Evolutionary conservation across 2,888 invertebrate genomes (phyloP), one percentile per base, ranked within the genome.

Genomic region (Acanthopleura granulata): DNA sequence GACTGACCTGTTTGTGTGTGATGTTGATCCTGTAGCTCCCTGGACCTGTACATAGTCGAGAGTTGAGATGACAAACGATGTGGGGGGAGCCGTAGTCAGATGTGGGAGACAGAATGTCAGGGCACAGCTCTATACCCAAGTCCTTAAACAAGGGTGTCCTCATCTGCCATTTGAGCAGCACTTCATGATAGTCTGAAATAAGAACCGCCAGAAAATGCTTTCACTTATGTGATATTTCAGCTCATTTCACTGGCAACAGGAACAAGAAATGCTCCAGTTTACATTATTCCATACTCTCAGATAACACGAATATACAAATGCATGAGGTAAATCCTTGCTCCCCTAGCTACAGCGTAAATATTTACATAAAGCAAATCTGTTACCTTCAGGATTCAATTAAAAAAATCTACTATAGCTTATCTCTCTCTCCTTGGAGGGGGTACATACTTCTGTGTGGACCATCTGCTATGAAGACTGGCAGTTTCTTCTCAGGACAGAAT

Each of bases 1-100:
- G 57, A 57, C n/a, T 76, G 78, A 91, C 91, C 87, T 90, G 91
- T 81, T 91, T 91, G 80, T 91, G 91, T 72, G 91, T 90, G 78
- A 93, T 89, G 74, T 92, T 92, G 15, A 93, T 87, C 80, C 92
- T 91, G 86, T 93, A 93, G 40, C 92, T 90, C 74, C 92, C 91
- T 18, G 87, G 83, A 62, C 89, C 88, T 62, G 91, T 89, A 83
- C 92, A 92, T 18, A 93, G 83, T 70, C 91, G 91, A 50, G 86
- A 85, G 84, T 92, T 93, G 73, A 93, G 91, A 78, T 92, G 91
- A 80, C 93, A 93, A 61, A 92, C 90, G 73, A 93, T 91, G 81
- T 91, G 91, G 9, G 85, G 92, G 40, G 79, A 76, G 73, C 83
- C 81, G 18, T 80, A 76, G 62, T 81, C 79, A 62, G 81, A 81